Conservation (phyloP, 2,888 invertebrate species). For the Eremobia ochroleuca region DNA sequence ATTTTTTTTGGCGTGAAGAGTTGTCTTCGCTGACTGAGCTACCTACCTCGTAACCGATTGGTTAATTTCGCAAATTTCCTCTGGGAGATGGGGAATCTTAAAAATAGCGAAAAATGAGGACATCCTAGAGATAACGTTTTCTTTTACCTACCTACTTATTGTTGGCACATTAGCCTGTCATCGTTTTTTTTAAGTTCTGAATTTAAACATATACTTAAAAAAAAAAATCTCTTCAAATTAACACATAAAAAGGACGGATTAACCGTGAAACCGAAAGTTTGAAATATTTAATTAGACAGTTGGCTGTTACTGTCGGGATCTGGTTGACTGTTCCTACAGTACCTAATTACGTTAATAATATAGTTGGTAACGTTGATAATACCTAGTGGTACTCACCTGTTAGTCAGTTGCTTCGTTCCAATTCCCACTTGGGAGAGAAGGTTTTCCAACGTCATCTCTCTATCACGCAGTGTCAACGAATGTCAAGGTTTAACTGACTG, state of each 20-base stretch:
- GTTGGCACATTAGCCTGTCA: not conserved
- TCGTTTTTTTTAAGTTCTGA: not conserved
- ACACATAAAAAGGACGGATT: too few species aligned
- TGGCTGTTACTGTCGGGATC: not conserved
- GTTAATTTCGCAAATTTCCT: not conserved
- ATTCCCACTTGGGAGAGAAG: conserved; percentile 83
- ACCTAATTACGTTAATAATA: not conserved
- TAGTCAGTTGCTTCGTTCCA: conserved; percentile 81
- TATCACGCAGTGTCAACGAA: conserved; percentile 74
- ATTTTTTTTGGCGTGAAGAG: not conserved
- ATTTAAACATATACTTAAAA: not conserved
- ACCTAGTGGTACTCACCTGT: conserved; percentile 79
- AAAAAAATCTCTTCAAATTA: not conserved
- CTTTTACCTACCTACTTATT: not conserved
- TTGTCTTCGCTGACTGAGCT: not conserved
- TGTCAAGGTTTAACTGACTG: conserved; percentile 83
- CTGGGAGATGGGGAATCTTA: not conserved
- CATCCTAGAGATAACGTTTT: too few species aligned
- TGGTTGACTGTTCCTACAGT: not conserved
- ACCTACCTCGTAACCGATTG: not conserved
- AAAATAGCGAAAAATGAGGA: not conserved
- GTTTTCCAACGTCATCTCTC: conserved; percentile 82
- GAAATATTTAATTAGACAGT: not conserved
- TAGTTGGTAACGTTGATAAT: not conserved
- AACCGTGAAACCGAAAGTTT: not conserved